Evolutionary conservation across 2,797 vertebrate species (phyloP).

Genomic region (Cossypha polioptera): DNA sequence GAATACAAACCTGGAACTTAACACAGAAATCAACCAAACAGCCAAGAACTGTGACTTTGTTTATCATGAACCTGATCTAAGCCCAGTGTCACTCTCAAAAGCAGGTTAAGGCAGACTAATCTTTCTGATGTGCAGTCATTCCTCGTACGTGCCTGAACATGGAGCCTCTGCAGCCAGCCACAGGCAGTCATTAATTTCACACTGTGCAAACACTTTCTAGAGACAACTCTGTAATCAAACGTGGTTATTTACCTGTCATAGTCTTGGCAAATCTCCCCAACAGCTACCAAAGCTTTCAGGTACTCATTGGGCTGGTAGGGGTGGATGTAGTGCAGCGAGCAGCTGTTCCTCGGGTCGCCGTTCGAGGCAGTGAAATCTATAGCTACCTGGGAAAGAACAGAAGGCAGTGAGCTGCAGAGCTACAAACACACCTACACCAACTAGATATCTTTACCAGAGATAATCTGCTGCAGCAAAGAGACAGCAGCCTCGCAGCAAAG

Average conservation of each 20-base stretch:
- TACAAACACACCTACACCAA: neutral
- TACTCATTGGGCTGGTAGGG: constrained; percentile 99
- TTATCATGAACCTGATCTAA: neutral
- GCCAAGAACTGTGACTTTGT: neutral
- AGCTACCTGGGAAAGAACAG: constrained; percentile 85
- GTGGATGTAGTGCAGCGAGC: constrained; percentile 98
- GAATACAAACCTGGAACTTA: neutral
- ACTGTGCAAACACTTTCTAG: neutral
- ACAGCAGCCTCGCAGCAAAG: neutral
- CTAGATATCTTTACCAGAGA: neutral
- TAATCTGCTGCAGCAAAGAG: neutral
- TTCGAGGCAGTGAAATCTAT: constrained; percentile 99
- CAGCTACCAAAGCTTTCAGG: constrained; percentile 95
- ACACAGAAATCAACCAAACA: neutral
- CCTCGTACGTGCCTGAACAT: neutral
- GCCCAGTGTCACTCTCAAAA: neutral
- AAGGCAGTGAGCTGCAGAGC: neutral
- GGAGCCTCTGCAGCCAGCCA: neutral
- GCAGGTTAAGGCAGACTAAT: neutral
- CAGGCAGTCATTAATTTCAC: neutral
- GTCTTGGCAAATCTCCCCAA: constrained; percentile 99
- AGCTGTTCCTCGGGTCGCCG: constrained; percentile 97
- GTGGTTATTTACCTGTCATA: constrained; percentile 89
- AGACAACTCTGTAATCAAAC: constrained; percentile 9
- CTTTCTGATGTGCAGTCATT: neutral